phyloP scores from a whole-genome alignment of 2,888 invertebrate genomes.

The Lycia hirtaria region DNA sequence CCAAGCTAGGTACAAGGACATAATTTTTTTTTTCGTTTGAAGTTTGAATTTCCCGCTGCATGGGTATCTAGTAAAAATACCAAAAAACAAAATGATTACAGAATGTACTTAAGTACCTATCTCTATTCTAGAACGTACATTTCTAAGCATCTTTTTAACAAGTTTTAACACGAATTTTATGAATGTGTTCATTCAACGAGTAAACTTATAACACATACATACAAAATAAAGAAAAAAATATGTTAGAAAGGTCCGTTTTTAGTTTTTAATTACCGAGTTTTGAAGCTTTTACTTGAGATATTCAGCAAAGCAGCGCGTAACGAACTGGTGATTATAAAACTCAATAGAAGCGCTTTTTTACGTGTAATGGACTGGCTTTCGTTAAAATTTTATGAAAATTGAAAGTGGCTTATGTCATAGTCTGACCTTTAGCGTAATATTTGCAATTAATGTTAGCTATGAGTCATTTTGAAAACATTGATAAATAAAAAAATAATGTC shows the following conservation, averaged over 20 bases:
- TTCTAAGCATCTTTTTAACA: no score
- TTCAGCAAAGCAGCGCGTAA: slow-evolving; percentile 73
- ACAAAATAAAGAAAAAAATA: slow-evolving; percentile 56
- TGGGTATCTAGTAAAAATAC: no score
- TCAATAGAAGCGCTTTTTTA: slow-evolving; percentile 68
- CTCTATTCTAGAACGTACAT: no score
- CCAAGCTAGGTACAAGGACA: no score
- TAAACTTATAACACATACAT: slow-evolving; percentile 39
- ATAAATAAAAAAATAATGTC: no score
- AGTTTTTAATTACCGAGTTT: slow-evolving; percentile 66
- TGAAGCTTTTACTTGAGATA: slow-evolving; percentile 65
- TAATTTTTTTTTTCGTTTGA: no score
- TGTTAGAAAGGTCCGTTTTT: slow-evolving; percentile 62
- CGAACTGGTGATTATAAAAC: slow-evolving; percentile 76
- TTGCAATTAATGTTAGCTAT: slow-evolving; percentile 5
- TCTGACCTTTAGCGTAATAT: neutral
- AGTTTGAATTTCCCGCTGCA: no score
- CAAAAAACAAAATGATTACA: no score
- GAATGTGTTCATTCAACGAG: slow-evolving; percentile 1
- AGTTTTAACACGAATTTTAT: no score
- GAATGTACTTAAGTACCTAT: no score
- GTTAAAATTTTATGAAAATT: slow-evolving; percentile 56
- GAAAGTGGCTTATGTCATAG: slow-evolving; percentile 20
- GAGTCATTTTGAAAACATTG: no score
- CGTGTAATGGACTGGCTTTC: slow-evolving; percentile 68